These are phyloP conservation scores for Phrynosoma blainvillii DNA, from an alignment of 2,113 vertebrate genomes.

Conservation along the genomic window DNA sequence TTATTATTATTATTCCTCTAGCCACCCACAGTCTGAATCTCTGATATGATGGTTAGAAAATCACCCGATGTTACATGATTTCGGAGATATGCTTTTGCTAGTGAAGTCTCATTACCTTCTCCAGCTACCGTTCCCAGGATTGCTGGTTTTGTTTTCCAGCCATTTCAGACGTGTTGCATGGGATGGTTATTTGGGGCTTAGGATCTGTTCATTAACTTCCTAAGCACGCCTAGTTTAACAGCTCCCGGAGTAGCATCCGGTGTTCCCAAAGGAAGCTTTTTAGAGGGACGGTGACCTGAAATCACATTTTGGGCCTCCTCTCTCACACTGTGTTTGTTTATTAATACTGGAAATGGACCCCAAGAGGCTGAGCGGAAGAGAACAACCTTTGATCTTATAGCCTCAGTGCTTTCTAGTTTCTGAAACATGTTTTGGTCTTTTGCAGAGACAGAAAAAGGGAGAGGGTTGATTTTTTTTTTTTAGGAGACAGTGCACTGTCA, in stretches of 20 bases:
- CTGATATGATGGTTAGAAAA: neutral
- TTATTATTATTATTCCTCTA: neutral
- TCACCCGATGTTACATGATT: no score
- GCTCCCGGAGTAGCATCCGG: no score
- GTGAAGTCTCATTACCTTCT: neutral
- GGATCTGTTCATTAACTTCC: neutral
- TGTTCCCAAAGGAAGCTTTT: neutral
- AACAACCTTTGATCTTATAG: neutral
- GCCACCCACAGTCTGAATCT: neutral
- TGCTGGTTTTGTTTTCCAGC: neutral
- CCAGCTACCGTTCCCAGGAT: neutral
- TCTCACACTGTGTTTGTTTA: neutral
- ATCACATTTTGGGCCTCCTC: neutral
- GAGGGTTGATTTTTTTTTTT: neutral
- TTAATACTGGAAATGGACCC: neutral
- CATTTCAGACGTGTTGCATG: neutral
- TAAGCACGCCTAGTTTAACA: neutral
- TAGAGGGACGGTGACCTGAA: neutral
- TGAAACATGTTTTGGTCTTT: neutral
- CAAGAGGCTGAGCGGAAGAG: neutral
- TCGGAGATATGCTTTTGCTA: neutral
- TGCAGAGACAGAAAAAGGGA: neutral
- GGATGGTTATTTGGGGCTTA: no score
- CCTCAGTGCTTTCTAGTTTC: neutral
- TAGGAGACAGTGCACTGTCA: neutral